phyloP scores from a whole-genome alignment of 1,140 invertebrate genomes.

The Holcopasites calliopsidis region DNA sequence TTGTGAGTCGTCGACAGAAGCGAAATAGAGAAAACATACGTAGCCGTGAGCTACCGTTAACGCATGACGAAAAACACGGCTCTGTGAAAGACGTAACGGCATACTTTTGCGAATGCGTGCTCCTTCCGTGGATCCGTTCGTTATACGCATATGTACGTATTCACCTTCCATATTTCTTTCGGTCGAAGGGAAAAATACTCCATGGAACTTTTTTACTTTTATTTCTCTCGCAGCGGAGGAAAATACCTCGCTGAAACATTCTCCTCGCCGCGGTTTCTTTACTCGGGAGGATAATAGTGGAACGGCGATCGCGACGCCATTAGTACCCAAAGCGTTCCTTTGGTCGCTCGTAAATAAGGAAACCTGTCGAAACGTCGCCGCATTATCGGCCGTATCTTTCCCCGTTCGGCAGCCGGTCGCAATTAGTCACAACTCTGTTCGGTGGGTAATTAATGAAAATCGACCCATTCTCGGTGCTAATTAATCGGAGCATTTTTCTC shows the following conservation, averaged over 20 bases:
- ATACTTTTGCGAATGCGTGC: background rate
- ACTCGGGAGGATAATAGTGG: background rate
- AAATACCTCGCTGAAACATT: too few species aligned
- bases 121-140: background rate
- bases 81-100: background rate
- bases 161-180: constrained; percentile 2
- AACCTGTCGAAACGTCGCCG: background rate
- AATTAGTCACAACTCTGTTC: background rate
- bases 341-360: background rate
- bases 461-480: too few species aligned
- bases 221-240: too few species aligned
- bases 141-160: too few species aligned
- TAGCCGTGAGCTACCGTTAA: background rate
- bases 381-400: background rate
- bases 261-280: background rate
- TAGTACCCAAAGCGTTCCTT: background rate
- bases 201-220: too few species aligned
- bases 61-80: background rate
- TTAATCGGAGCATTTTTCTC: too few species aligned
- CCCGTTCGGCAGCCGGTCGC: background rate
- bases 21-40: background rate
- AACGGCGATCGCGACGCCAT: background rate
- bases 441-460: background rate
- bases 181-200: background rate
- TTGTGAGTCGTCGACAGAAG: background rate